Conservation (phyloP, 1,140 invertebrate genomes). For the Cydia splendana region DNA sequence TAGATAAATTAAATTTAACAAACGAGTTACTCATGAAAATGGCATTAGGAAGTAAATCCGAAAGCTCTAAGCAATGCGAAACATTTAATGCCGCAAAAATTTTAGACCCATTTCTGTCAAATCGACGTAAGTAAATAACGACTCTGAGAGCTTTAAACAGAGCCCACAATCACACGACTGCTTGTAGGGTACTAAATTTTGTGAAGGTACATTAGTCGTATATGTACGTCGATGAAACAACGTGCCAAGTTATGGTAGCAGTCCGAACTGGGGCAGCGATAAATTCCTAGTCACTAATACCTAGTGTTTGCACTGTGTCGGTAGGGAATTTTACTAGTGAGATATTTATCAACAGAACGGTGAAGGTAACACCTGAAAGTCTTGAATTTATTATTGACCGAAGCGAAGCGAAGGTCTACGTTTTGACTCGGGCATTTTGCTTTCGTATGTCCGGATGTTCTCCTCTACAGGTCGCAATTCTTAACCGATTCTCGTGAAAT, state of each 20-base stretch:
- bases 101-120: neutral
- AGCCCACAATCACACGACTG: neutral
- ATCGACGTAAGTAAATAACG: neutral
- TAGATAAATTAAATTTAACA: neutral
- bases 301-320: neutral
- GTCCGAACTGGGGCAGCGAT: neutral
- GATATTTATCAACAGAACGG: neutral
- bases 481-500: too few relatives aligned
- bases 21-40: neutral
- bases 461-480: too few relatives aligned
- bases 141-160: neutral
- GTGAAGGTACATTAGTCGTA: neutral
- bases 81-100: neutral
- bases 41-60: neutral
- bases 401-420: too few relatives aligned
- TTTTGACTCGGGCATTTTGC: too few relatives aligned
- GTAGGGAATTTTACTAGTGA: neutral
- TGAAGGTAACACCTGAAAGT: too few relatives aligned
- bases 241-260: constrained; percentile 26
- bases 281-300: neutral
- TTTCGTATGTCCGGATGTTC: too few relatives aligned
- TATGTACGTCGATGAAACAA: neutral
- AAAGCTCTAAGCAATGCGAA: neutral
- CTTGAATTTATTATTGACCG: too few relatives aligned
- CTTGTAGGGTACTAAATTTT: neutral